A percentile compares a stretch with the other conserved stretches of the same genome.
Conservation (phyloP, 2,797 vertebrate species). For the Microhierax caerulescens region DNA sequence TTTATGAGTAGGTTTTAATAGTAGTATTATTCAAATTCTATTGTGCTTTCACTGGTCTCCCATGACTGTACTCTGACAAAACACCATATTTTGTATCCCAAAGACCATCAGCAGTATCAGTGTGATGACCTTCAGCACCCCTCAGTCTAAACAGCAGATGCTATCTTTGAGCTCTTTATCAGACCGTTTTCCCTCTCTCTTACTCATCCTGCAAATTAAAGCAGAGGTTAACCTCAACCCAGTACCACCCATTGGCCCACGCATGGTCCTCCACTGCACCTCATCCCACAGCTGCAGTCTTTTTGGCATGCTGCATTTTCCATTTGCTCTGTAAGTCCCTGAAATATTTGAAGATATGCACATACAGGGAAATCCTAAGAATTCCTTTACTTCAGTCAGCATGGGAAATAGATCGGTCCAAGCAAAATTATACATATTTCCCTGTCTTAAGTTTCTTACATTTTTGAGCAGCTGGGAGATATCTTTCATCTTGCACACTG, state of each 20-base stretch:
- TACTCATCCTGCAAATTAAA: neutral
- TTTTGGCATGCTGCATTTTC: neutral
- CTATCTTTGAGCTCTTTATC: neutral
- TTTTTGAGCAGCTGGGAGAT: neutral
- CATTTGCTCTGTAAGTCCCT: neutral
- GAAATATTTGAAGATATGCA: neutral
- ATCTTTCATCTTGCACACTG: neutral
- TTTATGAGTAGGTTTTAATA: neutral
- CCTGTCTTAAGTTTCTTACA: neutral
- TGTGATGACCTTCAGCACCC: neutral
- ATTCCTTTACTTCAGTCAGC: neutral
- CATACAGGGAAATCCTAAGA: neutral
- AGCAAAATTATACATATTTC: neutral
- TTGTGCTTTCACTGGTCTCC: neutral
- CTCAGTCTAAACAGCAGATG: neutral
- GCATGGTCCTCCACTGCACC: neutral
- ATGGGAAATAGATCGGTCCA: rapidly evolving
- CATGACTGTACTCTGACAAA: neutral
- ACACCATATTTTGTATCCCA: neutral
- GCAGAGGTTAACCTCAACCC: neutral
- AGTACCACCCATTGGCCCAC: neutral
- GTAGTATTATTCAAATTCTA: neutral
- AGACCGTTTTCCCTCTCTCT: neutral
- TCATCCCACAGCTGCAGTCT: neutral
- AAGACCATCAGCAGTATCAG: neutral